Evolutionary conservation across 2,113 vertebrate species (phyloP).

Genomic region (Sorex fumeus): DNA sequence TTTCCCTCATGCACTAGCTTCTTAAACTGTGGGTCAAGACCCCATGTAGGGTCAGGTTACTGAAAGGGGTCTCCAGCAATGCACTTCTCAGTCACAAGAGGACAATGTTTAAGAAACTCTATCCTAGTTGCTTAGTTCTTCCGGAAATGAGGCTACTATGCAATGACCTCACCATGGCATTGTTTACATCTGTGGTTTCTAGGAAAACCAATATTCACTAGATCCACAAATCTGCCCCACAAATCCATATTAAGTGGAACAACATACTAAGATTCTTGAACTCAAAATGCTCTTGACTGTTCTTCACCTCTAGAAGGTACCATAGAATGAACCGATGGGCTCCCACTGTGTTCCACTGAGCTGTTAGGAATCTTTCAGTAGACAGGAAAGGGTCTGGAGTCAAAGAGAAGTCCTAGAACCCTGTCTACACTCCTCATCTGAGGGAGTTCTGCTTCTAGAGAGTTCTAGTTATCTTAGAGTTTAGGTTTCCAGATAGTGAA

Average conservation of each 20-base stretch:
- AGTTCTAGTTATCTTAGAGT: neutral
- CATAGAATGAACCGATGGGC: neutral
- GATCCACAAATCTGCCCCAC: neutral
- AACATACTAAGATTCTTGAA: neutral
- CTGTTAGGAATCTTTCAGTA: neutral
- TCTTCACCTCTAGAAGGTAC: neutral
- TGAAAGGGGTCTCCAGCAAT: too few species aligned
- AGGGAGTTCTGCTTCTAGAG: neutral
- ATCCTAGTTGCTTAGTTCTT: neutral
- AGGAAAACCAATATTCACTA: neutral
- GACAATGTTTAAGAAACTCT: too few species aligned
- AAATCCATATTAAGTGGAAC: neutral
- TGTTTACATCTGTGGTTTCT: neutral
- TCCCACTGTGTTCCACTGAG: neutral
- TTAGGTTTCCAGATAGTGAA: neutral
- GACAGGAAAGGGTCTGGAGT: neutral
- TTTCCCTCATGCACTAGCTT: neutral
- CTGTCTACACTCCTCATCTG: rapidly evolving
- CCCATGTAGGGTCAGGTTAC: too few species aligned
- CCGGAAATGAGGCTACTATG: neutral
- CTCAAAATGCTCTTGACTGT: neutral
- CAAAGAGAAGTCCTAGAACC: neutral
- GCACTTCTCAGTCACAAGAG: too few species aligned
- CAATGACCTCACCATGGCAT: neutral
- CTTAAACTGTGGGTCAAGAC: too few species aligned